Base-by-base conservation (phyloP, 2,113 vertebrate species). In the Salvelinus alpinus region DNA sequence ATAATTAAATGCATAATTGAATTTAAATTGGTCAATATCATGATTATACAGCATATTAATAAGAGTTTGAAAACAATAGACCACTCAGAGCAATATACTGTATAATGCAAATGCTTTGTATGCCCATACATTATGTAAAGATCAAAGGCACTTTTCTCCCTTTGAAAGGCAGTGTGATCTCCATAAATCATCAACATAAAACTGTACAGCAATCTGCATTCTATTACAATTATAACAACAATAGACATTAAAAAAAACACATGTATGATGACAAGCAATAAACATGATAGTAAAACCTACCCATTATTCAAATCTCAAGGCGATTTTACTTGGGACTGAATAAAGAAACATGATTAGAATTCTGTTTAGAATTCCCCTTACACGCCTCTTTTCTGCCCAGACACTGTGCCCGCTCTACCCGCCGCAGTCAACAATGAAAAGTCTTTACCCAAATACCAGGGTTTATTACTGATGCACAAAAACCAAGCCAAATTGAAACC, bases 1-100 rank as follows among this genome's bases (percentile, higher is more conserved):
- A 69, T 78, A 75, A 60, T 72, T 82, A 51, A 78, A 64, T 78
- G 73, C 68, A 82, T 74, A 72, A 82, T 62, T 67, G 25, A 24
- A 72, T 72, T 72, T 31, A 38, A 59, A 65, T 70, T 24, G n/a
- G 62, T 75, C 69, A 72, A 72, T 78, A 16, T 54, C 51, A 54
- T 14, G 51, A 54, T 54, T 54, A 54, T 54, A 54, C 59, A 74
- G 73, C 77, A 77, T 80, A 69, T 25, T 78, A 70, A 80, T 80
- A 25, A 51, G 44, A 22, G 0, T 62, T 47, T 57, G 72, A 14
- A 78, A 62, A 74, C 22, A 54, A 83, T 38, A 68, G 60, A 67
- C 29, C 72, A 75, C 69, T 74, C 64, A 74, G 76, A 72, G 71
- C 75, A 77, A 71, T 47, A 64, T 78, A 69, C 18, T 18, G 51